Evolutionary conservation across 2,797 vertebrate species (phyloP).

Genomic region (Takifugu rubripes): DNA sequence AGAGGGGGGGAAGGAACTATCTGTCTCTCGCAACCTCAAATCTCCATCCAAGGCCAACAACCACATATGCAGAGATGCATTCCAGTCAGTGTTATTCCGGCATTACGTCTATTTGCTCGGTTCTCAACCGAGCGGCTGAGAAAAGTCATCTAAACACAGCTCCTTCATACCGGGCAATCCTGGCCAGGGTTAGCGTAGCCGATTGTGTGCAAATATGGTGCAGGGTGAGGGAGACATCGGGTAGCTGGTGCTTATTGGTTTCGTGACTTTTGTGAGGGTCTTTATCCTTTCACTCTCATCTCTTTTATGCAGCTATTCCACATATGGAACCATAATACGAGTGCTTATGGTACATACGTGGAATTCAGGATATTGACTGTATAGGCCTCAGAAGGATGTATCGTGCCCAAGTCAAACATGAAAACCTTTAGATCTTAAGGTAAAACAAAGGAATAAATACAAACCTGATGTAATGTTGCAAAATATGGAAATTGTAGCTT

Average conservation of each 20-base stretch:
- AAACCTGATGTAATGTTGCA: too few species aligned
- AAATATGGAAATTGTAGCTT: too few species aligned
- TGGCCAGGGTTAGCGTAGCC: slow-evolving; percentile 46
- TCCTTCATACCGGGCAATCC: slow-evolving; percentile 57
- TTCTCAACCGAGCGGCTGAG: slow-evolving; percentile 62
- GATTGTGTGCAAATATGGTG: slow-evolving; percentile 49
- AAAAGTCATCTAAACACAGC: slow-evolving; percentile 70
- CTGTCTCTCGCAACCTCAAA: slow-evolving; percentile 66
- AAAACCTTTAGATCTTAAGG: too few species aligned
- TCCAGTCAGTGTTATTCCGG: slow-evolving; percentile 73
- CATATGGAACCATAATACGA: too few species aligned
- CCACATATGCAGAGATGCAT: slow-evolving; percentile 64
- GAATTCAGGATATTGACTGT: too few species aligned
- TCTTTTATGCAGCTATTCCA: slow-evolving; percentile 9
- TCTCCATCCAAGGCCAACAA: slow-evolving; percentile 72
- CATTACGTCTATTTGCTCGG: slow-evolving; percentile 75
- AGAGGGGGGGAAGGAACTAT: slow-evolving; percentile 43
- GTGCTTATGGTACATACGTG: too few species aligned
- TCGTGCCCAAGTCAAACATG: too few species aligned
- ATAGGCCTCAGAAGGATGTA: too few species aligned
- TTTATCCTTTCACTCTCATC: slow-evolving; percentile 7
- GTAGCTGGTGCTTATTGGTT: slow-evolving; percentile 26
- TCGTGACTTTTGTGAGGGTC: background rate
- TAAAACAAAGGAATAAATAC: too few species aligned
- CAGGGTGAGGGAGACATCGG: slow-evolving; percentile 24